Conservation (phyloP, 2,888 invertebrate species). For the Caenorhabditis sp. region DNA sequence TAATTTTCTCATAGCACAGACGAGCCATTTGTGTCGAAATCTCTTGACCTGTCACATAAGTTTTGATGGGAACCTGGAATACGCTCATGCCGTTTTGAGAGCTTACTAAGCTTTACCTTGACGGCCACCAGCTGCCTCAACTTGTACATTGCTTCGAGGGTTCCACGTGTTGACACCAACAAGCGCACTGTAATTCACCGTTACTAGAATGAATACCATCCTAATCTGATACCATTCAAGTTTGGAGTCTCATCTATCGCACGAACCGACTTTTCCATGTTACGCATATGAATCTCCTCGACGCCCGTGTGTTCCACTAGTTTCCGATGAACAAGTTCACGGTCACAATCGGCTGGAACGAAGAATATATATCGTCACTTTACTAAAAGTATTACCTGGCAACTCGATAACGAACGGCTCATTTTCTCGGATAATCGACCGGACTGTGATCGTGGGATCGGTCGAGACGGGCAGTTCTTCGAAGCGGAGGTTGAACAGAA, state of each 20-base stretch:
- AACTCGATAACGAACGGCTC: conserved; percentile 64
- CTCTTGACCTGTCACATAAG: conserved; percentile 52
- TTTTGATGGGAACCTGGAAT: conserved; percentile 49
- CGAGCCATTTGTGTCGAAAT: conserved; percentile 54
- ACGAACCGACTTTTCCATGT: conserved; percentile 37
- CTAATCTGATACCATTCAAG: background rate
- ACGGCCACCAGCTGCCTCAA: conserved; percentile 57
- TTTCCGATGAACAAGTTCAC: conserved; percentile 22
- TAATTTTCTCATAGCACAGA: conserved; percentile 56
- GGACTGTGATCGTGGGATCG: conserved; percentile 39
- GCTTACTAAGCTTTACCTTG: conserved; percentile 11
- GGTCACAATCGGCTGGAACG: conserved; percentile 31
- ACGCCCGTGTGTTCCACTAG: conserved; percentile 51
- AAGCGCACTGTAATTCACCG: conserved; percentile 50
- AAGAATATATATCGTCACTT: no score
- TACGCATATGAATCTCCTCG: conserved; percentile 44
- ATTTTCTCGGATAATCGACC: conserved; percentile 55
- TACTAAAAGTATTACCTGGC: no score
- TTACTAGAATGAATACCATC: background rate
- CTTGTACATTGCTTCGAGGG: conserved; percentile 56
- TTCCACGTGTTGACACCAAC: conserved; percentile 59
- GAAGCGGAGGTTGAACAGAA: conserved; percentile 64
- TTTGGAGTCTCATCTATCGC: conserved; percentile 16
- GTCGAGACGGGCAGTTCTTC: conserved; percentile 63
- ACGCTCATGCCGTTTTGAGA: no score